Percentiles rank a stretch among this genome's conserved stretches.
Evolutionary conservation across 1,140 invertebrate genomes (phyloP).

Genomic region (Asobara japonica): DNA sequence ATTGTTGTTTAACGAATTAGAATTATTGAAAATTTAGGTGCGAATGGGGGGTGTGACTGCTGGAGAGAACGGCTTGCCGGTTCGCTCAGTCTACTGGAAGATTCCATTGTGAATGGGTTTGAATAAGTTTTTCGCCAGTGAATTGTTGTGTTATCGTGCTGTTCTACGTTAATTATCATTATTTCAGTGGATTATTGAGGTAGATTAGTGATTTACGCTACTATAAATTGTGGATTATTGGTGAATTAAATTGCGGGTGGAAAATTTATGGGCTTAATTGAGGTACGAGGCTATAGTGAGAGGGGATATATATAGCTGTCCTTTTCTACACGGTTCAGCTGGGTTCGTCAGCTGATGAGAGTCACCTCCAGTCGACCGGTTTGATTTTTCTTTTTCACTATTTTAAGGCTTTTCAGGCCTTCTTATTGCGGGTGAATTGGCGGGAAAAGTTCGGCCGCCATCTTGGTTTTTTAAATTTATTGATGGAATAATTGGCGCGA

Average conservation of each 20-base stretch:
- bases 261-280: background rate
- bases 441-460: no score
- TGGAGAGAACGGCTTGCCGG: conserved; percentile 58
- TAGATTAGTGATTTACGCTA: background rate
- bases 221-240: background rate
- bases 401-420: no score
- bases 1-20: background rate
- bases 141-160: conserved; percentile 44
- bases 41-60: conserved; percentile 55
- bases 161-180: conserved; percentile 25
- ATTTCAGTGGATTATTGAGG: conserved; percentile 27
- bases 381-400: conserved; percentile 24
- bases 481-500: background rate
- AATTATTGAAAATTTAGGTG: conserved; percentile 36
- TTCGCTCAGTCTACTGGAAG: conserved; percentile 64
- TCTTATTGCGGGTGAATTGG: no score
- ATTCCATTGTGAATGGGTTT: conserved; percentile 64
- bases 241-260: background rate
- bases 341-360: conserved; percentile 55
- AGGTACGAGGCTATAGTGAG: background rate
- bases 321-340: conserved; percentile 49
- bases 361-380: conserved; percentile 42
- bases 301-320: background rate
- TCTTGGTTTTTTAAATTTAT: no score
- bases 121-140: conserved; percentile 51